Evolutionary conservation across 2,113 vertebrate species (phyloP), one percentile per base, ranked within the genome.

Genomic region (Pelusios castaneus): DNA sequence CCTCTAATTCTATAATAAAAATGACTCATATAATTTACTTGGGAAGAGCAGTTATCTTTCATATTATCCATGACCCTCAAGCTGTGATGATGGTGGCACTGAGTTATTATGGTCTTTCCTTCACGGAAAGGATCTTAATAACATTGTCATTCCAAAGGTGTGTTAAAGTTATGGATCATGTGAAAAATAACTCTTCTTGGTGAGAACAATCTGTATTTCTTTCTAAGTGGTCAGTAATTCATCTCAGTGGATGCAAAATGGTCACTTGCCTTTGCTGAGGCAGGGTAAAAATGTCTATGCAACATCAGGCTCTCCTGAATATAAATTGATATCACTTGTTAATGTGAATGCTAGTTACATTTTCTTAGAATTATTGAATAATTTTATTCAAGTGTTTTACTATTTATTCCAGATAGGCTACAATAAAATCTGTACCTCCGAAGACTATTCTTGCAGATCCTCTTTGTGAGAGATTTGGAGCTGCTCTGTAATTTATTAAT

Each of bases 41-140:
- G 47, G 56, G 84, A 92, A 95, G 41, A 84, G 54, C 79, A 93
- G 80, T 96, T 97, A 80, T 76, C 75, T 88, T 80, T 76, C 2
- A 1, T 91, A 24, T 84, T 87, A 80, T 85, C 52, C 1, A 0
- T 94, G 91, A 92, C 43, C 96, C 87, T 89, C 43, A 76, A 80
- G 67, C 84, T 94, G 49, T 95, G 91, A 77, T 94, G 55, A 75
- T 90, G 60, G 60, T 88, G 58, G 22, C 92, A 95, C 47, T 95
- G 82, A 97, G 34, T 96, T 96, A 79, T 96, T 89, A 76, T 17
- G 22, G n/a, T 85, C 75, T 87, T 84, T 88, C 56, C 83, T 94
- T 84, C 85, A 63, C 91, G 76, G 81, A 91, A 70, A 85, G 85
- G 75, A 84, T 31, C 54, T 86, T 88, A 93, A 79, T 89, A 90